phyloP scores from a whole-genome alignment of 2,113 vertebrate species.

The Lamprotornis superbus region DNA sequence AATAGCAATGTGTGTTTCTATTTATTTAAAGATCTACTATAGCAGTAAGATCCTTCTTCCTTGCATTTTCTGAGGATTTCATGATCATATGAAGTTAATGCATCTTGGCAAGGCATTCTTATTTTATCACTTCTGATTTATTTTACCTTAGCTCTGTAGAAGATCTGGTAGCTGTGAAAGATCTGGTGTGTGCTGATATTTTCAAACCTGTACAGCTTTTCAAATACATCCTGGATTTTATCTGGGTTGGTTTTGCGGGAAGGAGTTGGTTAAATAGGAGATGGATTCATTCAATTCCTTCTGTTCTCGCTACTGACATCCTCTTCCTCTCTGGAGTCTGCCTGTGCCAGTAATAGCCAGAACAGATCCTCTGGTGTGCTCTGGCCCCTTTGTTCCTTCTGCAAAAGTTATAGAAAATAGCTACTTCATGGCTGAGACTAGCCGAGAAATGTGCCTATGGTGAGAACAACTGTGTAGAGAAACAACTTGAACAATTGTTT shows the following conservation, averaged over 20 bases:
- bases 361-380: constrained; percentile 6
- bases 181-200: background rate
- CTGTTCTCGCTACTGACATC: background rate
- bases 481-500: background rate
- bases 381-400: background rate
- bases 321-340: background rate
- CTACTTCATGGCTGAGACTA: background rate
- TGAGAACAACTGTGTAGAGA: background rate
- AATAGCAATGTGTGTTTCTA: background rate
- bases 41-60: constrained; percentile 2
- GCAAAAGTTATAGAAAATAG: background rate
- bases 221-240: background rate
- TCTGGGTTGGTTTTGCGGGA: background rate
- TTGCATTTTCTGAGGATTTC: background rate
- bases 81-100: background rate
- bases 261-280: background rate
- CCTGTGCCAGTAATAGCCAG: constrained; percentile 23
- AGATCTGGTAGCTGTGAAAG: background rate
- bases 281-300: background rate
- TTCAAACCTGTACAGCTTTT: background rate
- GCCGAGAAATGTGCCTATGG: background rate
- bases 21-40: background rate
- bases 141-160: background rate
- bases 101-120: background rate
- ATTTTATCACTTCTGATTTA: background rate